Evolutionary conservation across 2,797 vertebrate species (phyloP).

Genomic region (Nyctalus aviator): DNA sequence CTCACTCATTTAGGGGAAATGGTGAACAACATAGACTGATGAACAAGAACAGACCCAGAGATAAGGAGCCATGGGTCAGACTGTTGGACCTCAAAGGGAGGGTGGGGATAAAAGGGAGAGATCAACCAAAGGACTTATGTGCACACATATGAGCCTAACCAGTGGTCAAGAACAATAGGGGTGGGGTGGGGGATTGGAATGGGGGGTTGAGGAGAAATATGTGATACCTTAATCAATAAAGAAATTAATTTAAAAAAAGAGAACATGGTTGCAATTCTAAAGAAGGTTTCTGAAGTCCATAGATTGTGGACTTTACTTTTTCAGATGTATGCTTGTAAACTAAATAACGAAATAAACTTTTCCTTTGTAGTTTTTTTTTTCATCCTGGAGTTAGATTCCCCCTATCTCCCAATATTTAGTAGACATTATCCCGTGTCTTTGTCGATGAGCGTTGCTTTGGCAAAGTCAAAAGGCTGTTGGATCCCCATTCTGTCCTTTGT

Average conservation of each 20-base stretch:
- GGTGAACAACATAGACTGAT: too few relatives aligned
- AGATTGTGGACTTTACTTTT: neutral
- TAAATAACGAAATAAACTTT: neutral
- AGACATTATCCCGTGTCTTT: neutral
- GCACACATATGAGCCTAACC: too few relatives aligned
- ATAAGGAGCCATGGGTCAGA: too few relatives aligned
- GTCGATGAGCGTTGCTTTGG: neutral
- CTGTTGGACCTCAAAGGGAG: too few relatives aligned
- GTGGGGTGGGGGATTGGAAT: too few relatives aligned
- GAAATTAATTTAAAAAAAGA: neutral
- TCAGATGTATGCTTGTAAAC: neutral
- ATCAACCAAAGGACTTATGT: too few relatives aligned
- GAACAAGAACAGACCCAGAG: too few relatives aligned
- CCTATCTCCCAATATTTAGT: neutral
- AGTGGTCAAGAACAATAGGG: too few relatives aligned
- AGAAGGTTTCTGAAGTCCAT: constrained; percentile 28
- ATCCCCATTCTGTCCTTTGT: neutral
- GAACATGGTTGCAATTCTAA: neutral
- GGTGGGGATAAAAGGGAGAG: too few relatives aligned
- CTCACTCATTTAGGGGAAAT: too few relatives aligned
- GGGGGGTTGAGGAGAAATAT: too few relatives aligned
- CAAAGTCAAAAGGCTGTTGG: neutral
- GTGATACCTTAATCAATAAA: too few relatives aligned
- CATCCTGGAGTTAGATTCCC: neutral
- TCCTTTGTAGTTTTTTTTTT: neutral